These are phyloP conservation scores for Erithacus rubecula DNA, from an alignment of 2,797 vertebrate species.

Conservation along the genomic window DNA sequence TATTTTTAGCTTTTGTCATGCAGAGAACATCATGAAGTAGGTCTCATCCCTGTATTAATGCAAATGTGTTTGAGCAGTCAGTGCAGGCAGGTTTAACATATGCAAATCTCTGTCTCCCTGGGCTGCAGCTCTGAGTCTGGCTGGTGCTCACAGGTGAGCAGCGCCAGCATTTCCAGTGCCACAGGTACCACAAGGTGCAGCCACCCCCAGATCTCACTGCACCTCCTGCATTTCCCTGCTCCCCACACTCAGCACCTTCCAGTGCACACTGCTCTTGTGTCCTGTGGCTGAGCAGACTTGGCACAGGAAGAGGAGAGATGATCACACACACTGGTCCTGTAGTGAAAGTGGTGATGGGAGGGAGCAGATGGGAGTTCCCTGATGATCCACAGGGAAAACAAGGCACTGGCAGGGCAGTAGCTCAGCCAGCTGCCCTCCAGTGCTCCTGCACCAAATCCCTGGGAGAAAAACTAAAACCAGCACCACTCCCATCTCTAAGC, in stretches of 20 bases:
- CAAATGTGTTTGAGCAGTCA: slow-evolving; percentile 43
- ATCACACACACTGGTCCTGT: neutral
- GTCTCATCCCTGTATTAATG: slow-evolving; percentile 47
- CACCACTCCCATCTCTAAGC: neutral
- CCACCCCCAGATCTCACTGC: neutral
- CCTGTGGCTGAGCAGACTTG: neutral
- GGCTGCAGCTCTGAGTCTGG: neutral
- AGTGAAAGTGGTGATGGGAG: neutral
- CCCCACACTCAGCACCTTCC: neutral
- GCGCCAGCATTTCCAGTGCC: neutral
- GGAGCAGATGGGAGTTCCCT: neutral
- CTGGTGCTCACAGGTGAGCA: neutral
- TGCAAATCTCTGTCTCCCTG: neutral
- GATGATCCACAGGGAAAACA: neutral
- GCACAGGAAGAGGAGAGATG: neutral
- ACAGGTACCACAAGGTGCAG: neutral
- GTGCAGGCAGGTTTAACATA: neutral
- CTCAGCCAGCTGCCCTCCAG: neutral
- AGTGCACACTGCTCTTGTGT: neutral
- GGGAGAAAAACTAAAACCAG: neutral
- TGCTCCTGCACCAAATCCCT: neutral
- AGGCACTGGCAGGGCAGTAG: neutral
- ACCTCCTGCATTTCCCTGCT: neutral
- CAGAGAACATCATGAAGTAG: neutral
- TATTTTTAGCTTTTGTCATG: slow-evolving; percentile 43